A percentile compares a stretch with the other conserved stretches of the same genome.
These are phyloP conservation scores for Agrotis clavis DNA, from an alignment of 2,888 invertebrate genomes.

Conservation along the genomic window DNA sequence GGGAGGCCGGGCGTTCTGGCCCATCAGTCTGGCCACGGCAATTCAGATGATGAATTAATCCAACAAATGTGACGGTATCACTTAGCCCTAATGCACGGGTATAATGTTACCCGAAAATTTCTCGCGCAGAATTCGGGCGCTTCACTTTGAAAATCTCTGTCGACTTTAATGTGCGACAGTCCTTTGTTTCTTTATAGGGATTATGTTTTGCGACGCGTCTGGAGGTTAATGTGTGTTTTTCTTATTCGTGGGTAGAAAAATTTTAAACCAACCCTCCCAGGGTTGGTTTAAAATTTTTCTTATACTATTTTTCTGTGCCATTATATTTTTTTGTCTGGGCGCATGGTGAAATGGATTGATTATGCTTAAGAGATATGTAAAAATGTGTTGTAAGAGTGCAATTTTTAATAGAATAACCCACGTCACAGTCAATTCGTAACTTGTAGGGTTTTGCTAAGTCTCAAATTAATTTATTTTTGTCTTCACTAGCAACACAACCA, in stretches of 20 bases:
- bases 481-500: not conserved
- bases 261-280: too few species aligned
- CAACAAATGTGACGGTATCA: slow-evolving; percentile 91
- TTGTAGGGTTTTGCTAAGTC: not conserved
- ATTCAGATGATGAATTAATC: slow-evolving; percentile 92
- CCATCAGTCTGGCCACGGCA: slow-evolving; percentile 91
- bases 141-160: slow-evolving; percentile 80
- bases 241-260: slow-evolving; percentile 54
- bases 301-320: slow-evolving; percentile 9
- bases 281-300: slow-evolving; percentile 23
- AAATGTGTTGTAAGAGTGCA: not conserved
- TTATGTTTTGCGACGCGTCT: slow-evolving; percentile 69
- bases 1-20: slow-evolving; percentile 81
- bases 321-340: slow-evolving; percentile 8
- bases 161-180: slow-evolving; percentile 75
- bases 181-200: slow-evolving; percentile 78
- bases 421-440: fast-evolving
- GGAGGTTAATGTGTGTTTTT: slow-evolving; percentile 71
- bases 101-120: slow-evolving; percentile 90
- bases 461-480: not conserved
- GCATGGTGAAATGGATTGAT: not conserved
- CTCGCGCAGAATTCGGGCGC: slow-evolving; percentile 73
- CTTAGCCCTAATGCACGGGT: slow-evolving; percentile 91
- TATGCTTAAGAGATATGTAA: not conserved
- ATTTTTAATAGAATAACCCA: not conserved